Percentiles rank a stretch among this genome's conserved stretches.
Evolutionary conservation across 2,888 invertebrate species (phyloP).

Genomic region (Fragum fragum): DNA sequence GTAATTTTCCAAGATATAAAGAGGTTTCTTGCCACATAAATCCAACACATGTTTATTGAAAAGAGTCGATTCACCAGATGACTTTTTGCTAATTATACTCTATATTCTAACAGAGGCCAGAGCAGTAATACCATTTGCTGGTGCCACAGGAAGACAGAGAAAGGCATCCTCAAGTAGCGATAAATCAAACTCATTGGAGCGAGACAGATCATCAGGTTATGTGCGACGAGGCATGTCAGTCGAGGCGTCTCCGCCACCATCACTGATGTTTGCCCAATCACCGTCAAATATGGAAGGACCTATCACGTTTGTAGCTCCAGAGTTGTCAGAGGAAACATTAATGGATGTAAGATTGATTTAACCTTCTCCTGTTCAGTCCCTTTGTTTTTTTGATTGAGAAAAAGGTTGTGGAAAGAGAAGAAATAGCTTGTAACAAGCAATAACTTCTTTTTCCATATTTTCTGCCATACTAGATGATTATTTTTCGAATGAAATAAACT

Average conservation of each 20-base stretch:
- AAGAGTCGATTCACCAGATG: too few relatives aligned
- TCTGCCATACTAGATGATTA: too few relatives aligned
- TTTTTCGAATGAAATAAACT: too few relatives aligned
- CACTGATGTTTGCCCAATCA: conserved; percentile 81
- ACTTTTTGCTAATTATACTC: too few relatives aligned
- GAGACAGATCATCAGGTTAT: conserved; percentile 70
- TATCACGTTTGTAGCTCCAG: conserved; percentile 94
- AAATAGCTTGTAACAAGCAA: too few relatives aligned
- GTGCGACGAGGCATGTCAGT: conserved; percentile 61
- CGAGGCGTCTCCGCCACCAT: conserved; percentile 77
- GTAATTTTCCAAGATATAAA: too few relatives aligned
- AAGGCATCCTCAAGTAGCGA: conserved; percentile 67
- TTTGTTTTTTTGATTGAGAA: too few relatives aligned
- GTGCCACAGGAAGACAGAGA: conserved; percentile 52
- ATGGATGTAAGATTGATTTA: conserved; percentile 90
- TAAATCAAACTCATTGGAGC: conserved; percentile 68
- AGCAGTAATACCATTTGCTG: conserved; percentile 65
- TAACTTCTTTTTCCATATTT: too few relatives aligned
- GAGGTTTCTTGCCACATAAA: too few relatives aligned
- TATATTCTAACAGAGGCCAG: conserved; percentile 41
- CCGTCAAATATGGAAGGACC: conserved; percentile 88
- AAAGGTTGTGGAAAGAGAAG: neutral
- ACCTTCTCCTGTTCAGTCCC: too few relatives aligned
- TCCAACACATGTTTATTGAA: too few relatives aligned
- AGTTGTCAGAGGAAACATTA: conserved; percentile 97